Conservation (phyloP, 2,888 invertebrate genomes). For the Proisotoma minuta region DNA sequence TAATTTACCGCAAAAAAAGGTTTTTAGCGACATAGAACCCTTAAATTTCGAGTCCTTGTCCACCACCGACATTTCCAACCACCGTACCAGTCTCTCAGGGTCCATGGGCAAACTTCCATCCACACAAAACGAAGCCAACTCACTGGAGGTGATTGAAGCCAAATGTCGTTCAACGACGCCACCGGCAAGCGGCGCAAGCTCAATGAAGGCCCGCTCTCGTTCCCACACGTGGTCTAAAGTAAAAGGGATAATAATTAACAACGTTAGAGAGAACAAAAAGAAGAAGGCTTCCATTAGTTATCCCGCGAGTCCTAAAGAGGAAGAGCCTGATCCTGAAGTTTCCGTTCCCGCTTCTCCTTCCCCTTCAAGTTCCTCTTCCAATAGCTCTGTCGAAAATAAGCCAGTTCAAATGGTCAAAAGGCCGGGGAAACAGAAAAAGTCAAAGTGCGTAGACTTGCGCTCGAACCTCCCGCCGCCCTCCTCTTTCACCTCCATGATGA, state of each 20-base stretch:
- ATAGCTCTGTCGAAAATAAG: not conserved
- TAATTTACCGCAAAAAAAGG: conserved; percentile 5
- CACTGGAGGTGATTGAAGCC: conserved; percentile 4
- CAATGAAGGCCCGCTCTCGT: conserved; percentile 12
- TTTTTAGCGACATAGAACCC: too few species aligned
- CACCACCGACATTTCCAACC: conserved; percentile 2
- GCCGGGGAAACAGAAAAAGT: conserved; percentile 17
- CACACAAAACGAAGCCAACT: not conserved
- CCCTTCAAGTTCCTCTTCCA: conserved; percentile 12
- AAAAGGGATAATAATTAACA: conserved; percentile 38
- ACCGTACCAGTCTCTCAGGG: conserved; percentile 22
- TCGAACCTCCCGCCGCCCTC: conserved; percentile 18
- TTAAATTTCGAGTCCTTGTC: not conserved
- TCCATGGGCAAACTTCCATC: conserved; percentile 32
- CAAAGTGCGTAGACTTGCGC: conserved; percentile 55
- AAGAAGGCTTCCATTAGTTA: conserved; percentile 34
- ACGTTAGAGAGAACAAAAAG: conserved; percentile 26
- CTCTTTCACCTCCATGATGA: conserved; percentile 39
- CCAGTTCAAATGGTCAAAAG: conserved; percentile 15
- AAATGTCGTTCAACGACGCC: conserved; percentile 35
- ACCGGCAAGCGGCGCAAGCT: conserved; percentile 15
- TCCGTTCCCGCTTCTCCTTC: not conserved
- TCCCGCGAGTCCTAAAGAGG: conserved; percentile 15
- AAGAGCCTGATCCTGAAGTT: not conserved
- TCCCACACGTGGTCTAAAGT: conserved; percentile 42